Evolutionary conservation across 2,113 vertebrate species (phyloP).

Genomic region (Callocephalon fimbriatum): DNA sequence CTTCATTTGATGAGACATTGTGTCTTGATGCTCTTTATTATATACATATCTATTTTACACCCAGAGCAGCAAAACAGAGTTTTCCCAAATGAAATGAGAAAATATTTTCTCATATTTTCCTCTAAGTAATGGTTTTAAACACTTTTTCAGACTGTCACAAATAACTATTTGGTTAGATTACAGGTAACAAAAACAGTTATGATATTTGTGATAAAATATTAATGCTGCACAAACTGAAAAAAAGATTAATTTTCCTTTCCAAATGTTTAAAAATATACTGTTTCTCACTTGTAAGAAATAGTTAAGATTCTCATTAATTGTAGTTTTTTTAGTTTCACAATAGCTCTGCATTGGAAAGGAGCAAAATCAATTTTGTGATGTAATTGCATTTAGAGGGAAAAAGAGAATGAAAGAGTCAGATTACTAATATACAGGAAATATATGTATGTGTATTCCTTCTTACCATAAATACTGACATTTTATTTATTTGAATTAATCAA

Average conservation of each 20-base stretch:
- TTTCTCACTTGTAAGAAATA: background rate
- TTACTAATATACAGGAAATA: slow-evolving; percentile 56
- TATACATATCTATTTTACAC: background rate
- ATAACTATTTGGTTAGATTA: background rate
- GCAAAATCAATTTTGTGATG: slow-evolving; percentile 23
- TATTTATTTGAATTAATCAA: slow-evolving; percentile 50
- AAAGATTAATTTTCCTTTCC: background rate
- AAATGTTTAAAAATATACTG: background rate
- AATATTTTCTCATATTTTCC: background rate
- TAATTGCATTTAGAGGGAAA: slow-evolving; percentile 11
- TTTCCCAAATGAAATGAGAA: background rate
- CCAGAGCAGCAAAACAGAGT: background rate
- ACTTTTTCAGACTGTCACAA: background rate
- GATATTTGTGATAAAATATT: background rate
- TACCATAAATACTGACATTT: slow-evolving; percentile 44
- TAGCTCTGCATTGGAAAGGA: background rate
- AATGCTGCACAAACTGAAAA: background rate
- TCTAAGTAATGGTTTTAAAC: background rate
- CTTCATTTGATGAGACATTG: background rate
- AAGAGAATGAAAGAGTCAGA: slow-evolving; percentile 22
- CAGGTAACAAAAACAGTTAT: background rate
- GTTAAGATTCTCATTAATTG: background rate
- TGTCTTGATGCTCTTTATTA: background rate
- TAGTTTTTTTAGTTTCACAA: background rate
- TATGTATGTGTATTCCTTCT: background rate